Evolutionary conservation across 2,113 vertebrate genomes (phyloP).

Genomic region (Sialia sialis): DNA sequence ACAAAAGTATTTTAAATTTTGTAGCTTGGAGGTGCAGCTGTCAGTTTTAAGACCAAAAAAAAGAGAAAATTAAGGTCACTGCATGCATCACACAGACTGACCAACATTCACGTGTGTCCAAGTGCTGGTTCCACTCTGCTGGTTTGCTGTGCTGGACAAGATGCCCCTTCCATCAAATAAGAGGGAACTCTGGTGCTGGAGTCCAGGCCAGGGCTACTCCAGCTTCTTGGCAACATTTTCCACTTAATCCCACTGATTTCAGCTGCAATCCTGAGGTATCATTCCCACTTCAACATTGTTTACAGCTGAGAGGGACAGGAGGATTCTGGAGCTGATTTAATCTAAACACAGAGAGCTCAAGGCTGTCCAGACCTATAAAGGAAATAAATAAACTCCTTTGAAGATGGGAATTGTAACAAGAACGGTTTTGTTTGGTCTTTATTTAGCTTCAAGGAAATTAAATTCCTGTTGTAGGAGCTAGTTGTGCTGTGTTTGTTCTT

Average conservation of each 20-base stretch:
- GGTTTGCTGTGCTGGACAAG: background rate
- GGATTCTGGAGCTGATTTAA: slow-evolving; percentile 42
- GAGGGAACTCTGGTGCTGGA: background rate
- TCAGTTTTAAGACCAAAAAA: background rate
- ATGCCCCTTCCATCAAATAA: background rate
- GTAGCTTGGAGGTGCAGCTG: background rate
- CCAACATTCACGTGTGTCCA: fast-evolving
- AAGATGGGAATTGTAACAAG: slow-evolving; percentile 27
- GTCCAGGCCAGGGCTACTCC: background rate
- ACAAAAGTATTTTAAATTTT: background rate
- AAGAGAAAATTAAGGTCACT: background rate
- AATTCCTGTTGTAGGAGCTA: background rate
- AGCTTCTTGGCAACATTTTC: background rate
- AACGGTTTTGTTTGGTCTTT: background rate
- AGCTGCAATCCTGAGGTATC: background rate
- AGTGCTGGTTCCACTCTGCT: background rate
- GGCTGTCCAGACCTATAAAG: slow-evolving; percentile 36
- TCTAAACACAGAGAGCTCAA: slow-evolving; percentile 25
- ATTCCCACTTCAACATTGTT: background rate
- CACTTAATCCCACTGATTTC: background rate
- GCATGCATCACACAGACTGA: background rate
- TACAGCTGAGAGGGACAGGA: background rate
- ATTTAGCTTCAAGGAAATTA: slow-evolving; percentile 57
- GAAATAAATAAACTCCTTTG: slow-evolving; percentile 52
- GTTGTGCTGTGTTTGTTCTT: slow-evolving; percentile 18